Percentiles rank a stretch among this genome's conserved stretches.
Conservation (phyloP, 1,140 invertebrate species). For the Ceratina calcarata region DNA sequence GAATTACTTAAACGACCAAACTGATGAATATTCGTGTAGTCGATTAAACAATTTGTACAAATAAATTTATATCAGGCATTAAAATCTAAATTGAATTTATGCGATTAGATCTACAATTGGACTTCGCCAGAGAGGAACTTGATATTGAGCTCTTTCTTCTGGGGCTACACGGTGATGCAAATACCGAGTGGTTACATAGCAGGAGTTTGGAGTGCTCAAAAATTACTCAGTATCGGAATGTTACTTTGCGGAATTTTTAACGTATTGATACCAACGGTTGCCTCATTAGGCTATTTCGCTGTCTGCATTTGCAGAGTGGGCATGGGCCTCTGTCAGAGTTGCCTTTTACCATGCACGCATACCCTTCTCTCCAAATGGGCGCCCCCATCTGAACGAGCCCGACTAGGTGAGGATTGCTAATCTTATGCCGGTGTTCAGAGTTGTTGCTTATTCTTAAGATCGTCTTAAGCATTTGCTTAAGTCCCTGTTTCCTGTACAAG, state of each 20-base stretch:
- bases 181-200: slow-evolving; percentile 82
- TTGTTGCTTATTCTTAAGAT: too few relatives aligned
- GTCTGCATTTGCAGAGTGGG: slow-evolving; percentile 82
- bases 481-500: too few relatives aligned
- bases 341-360: slow-evolving; percentile 84
- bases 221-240: slow-evolving; percentile 83
- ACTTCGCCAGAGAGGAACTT: slow-evolving; percentile 77
- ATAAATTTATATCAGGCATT: too few relatives aligned
- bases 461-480: too few relatives aligned
- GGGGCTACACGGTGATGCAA: slow-evolving; percentile 85
- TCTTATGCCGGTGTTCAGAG: too few relatives aligned
- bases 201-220: slow-evolving; percentile 81
- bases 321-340: slow-evolving; percentile 85
- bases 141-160: slow-evolving; percentile 86
- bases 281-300: slow-evolving; percentile 75
- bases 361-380: slow-evolving; percentile 84
- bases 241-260: slow-evolving; percentile 83
- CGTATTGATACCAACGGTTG: slow-evolving; percentile 68
- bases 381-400: slow-evolving; percentile 74
- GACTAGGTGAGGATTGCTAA: slow-evolving; percentile 71
- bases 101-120: slow-evolving; percentile 81
- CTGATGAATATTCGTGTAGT: too few relatives aligned
- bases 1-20: too few relatives aligned
- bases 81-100: neutral
- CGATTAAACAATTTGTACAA: too few relatives aligned